phyloP scores from a whole-genome alignment of 1,140 invertebrate species.

The Drosophila bifasciata region DNA sequence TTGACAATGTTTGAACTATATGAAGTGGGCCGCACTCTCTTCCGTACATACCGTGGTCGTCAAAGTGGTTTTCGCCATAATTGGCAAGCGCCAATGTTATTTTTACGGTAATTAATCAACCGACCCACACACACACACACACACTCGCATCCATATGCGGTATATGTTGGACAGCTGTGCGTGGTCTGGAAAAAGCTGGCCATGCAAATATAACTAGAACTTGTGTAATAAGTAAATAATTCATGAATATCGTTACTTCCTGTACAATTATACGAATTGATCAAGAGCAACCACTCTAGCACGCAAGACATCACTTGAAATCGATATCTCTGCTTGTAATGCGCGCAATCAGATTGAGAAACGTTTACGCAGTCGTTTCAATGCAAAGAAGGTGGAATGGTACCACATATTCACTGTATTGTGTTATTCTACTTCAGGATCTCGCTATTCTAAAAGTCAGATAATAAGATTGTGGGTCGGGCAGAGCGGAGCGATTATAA shows the following conservation, averaged over 20 bases:
- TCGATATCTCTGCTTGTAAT: conserved; percentile 7
- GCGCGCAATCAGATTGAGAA: no score
- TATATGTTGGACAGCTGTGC: conserved; percentile 48
- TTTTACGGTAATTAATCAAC: conserved; percentile 61
- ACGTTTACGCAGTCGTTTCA: no score
- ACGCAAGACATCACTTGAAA: conserved; percentile 16
- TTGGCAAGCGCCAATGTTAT: conserved; percentile 55
- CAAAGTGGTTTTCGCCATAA: conserved; percentile 56
- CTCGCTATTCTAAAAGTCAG: no score
- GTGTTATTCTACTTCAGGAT: no score
- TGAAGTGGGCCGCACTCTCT: conserved; percentile 33
- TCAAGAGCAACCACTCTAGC: conserved; percentile 10
- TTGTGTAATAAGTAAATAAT: conserved; percentile 32
- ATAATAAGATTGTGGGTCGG: no score
- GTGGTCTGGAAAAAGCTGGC: conserved; percentile 54
- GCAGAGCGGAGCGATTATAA: no score
- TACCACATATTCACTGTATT: no score
- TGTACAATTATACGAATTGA: conserved; percentile 32
- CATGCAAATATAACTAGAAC: conserved; percentile 56
- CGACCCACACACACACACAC: conserved; percentile 8
- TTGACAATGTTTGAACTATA: conserved; percentile 53
- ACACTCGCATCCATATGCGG: not conserved
- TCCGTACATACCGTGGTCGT: conserved; percentile 38
- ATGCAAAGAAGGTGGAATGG: no score
- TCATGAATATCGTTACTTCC: conserved; percentile 51